A percentile compares a stretch with the other conserved stretches of the same genome.
These are phyloP conservation scores for Drosophila nikananu DNA, from an alignment of 1,140 invertebrate genomes.

Conservation along the genomic window DNA sequence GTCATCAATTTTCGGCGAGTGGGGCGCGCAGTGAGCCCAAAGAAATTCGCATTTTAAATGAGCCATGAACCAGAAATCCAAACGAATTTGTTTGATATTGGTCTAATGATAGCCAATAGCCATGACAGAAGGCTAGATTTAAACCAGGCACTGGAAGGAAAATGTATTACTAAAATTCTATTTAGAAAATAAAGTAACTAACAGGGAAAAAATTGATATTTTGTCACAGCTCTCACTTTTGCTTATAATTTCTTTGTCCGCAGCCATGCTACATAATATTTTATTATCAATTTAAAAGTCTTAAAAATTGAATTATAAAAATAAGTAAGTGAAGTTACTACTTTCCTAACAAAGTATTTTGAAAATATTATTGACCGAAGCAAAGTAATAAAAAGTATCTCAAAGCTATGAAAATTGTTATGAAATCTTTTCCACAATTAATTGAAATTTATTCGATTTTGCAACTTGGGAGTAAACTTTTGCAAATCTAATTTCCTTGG, in stretches of 20 bases:
- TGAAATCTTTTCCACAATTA: constrained; percentile 10
- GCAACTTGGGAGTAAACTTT: constrained; percentile 17
- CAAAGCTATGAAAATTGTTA: background rate
- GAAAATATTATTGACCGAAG: background rate
- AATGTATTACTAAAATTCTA: background rate
- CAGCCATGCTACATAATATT: background rate
- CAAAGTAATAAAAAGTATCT: background rate
- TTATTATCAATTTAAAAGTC: background rate
- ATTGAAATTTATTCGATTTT: constrained; percentile 34
- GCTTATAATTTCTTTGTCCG: too few relatives aligned
- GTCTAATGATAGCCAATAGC: constrained; percentile 5
- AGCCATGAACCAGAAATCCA: constrained; percentile 39
- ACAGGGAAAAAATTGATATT: too few relatives aligned
- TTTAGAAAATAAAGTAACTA: background rate
- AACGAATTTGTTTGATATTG: constrained; percentile 32
- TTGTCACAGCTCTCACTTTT: background rate
- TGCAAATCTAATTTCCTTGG: constrained; percentile 44
- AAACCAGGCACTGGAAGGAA: background rate
- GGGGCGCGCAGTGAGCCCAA: constrained; percentile 4
- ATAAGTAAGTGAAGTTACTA: too few relatives aligned
- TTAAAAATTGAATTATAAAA: background rate
- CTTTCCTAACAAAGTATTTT: background rate
- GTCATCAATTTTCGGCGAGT: constrained; percentile 30
- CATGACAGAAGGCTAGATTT: background rate
- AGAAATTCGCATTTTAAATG: constrained; percentile 61